Base-by-base conservation (phyloP, 1,140 invertebrate genomes). In the Meloidogyne exigua region DNA sequence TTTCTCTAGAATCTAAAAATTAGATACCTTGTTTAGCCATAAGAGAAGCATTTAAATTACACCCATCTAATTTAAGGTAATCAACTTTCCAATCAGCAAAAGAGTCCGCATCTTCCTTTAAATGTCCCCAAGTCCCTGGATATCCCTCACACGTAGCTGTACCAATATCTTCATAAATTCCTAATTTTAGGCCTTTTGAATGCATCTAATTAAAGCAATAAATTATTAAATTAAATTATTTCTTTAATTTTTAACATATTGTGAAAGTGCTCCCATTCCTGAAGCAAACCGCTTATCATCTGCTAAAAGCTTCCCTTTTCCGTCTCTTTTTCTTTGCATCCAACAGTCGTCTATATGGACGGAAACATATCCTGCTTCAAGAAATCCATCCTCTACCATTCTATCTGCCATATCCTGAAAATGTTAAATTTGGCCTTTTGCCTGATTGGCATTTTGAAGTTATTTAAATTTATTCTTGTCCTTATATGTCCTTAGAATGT, bases 71-170 rank as follows among this genome's bases (percentile, higher is more conserved):
- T 88, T 98, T 98, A 0, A 98, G 92, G 85, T 96, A 96, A 87
- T 98, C 95, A 12, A 98, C 93, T 65, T 93, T 92, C 96, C 96
- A 98, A 1, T 93, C 92, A n/a, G 94, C 94, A 90, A 98, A 98
- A 2, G 93, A 94, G 32, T 92, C 89, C 0, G 95, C 94, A 89
- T 97, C 95, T 81, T 89, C 90, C 84, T 93, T 90, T 83, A 96
- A 90, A 89, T 93, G 91, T 3, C 93, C 93, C 64, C 95, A 90
- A 77, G 94, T 92, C 57, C 95, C 96, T 18, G 95, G 95, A 88
- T 95, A 98, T 10, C 95, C 95, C n/a, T 81, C 90, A 86, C 96
- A 98, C 0, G 96, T 98, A 84, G 92, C 92, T 81, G 93, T 95
- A 2, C 96, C 96, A 89, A 93, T 96, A 88, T 98, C 95, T 88